These are phyloP conservation scores for Petromus typicus DNA, from an alignment of 2,113 vertebrate species.

Conservation along the genomic window DNA sequence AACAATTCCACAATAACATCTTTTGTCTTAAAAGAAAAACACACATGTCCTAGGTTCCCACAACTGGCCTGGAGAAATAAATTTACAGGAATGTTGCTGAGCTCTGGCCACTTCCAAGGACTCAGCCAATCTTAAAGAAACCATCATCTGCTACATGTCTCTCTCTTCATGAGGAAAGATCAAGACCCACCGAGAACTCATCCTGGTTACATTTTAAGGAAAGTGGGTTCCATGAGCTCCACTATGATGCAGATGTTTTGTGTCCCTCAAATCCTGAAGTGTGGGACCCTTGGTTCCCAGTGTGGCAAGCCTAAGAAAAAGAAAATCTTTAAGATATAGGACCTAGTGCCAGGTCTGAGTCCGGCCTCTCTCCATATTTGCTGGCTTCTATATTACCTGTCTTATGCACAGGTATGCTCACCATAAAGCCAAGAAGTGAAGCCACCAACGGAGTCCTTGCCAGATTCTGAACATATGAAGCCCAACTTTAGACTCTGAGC, in stretches of 20 bases:
- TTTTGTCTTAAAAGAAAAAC: background rate
- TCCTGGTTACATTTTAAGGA: slow-evolving; percentile 30
- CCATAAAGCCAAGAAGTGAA: background rate
- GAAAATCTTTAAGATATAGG: background rate
- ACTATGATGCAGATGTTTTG: background rate
- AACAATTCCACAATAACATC: background rate
- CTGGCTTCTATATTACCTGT: background rate
- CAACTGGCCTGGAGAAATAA: background rate
- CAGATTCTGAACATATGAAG: background rate
- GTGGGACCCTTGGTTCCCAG: background rate
- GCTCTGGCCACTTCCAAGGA: background rate
- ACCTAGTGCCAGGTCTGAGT: background rate
- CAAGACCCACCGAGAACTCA: background rate
- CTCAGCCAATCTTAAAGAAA: slow-evolving; percentile 20
- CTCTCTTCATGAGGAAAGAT: background rate
- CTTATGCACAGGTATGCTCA: background rate
- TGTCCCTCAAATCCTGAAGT: background rate
- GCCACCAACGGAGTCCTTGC: too few relatives aligned
- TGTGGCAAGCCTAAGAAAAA: background rate
- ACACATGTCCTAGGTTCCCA: background rate
- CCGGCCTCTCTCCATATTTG: background rate
- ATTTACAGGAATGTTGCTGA: background rate
- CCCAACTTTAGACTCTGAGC: background rate
- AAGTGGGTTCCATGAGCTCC: background rate
- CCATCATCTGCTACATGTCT: background rate